phyloP scores from a whole-genome alignment of 2,888 invertebrate species.

The Phalera bucephala region DNA sequence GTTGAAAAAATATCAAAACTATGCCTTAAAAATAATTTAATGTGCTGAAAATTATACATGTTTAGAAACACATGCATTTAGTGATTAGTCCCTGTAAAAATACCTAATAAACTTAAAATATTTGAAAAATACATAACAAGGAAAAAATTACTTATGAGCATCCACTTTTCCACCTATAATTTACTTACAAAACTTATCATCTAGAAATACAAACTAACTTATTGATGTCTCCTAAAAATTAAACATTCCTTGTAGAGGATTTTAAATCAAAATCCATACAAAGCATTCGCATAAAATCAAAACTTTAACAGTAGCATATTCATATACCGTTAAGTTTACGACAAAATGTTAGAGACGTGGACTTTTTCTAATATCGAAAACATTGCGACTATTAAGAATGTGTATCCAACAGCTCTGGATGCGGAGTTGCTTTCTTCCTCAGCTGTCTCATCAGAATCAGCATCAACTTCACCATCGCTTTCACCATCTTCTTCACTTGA shows the following conservation, averaged over 20 bases:
- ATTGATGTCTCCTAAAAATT: neutral
- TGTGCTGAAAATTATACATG: neutral
- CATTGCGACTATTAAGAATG: constrained; percentile 52
- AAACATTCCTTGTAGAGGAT: constrained; percentile 23
- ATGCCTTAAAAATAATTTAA: too few relatives aligned
- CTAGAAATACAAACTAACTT: neutral
- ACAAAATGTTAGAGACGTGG: constrained; percentile 45
- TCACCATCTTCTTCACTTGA: constrained; percentile 14
- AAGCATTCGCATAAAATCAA: neutral
- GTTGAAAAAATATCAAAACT: neutral
- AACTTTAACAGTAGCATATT: constrained; percentile 22
- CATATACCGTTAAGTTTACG: constrained; percentile 37
- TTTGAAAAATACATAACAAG: neutral
- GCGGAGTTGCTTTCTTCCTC: constrained; percentile 42
- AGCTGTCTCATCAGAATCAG: constrained; percentile 17
- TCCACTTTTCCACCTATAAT: neutral
- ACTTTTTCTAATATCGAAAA: constrained; percentile 53
- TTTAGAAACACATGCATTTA: neutral
- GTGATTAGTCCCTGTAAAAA: neutral
- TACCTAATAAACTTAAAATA: neutral
- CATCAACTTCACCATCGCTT: constrained; percentile 15
- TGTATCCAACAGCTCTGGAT: constrained; percentile 53
- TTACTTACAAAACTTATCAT: neutral
- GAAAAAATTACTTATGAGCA: neutral
- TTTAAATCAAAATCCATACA: constrained; percentile 11